Conservation (phyloP, 2,888 invertebrate genomes). For the Meliscaeva auricollis region DNA sequence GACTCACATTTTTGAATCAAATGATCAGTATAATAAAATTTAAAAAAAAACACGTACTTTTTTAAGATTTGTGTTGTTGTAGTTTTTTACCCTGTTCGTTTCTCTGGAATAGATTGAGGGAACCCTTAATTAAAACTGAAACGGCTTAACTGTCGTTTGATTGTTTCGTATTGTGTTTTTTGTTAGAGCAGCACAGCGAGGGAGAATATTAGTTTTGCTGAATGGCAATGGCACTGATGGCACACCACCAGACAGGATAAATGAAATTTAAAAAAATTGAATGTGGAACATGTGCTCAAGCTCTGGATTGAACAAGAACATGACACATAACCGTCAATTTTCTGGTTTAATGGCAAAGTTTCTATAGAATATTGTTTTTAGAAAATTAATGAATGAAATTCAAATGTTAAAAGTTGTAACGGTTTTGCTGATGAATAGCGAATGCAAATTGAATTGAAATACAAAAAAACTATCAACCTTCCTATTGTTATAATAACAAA, state of each 20-base stretch:
- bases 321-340: slow-evolving; percentile 60
- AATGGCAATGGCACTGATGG: slow-evolving; percentile 1
- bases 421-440: background rate
- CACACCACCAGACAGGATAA: slow-evolving; percentile 35
- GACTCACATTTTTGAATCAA: slow-evolving; percentile 27
- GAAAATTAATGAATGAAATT: background rate
- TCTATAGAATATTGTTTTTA: slow-evolving; percentile 14
- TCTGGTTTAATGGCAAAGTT: slow-evolving; percentile 16
- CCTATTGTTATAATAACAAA: no score
- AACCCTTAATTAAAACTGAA: slow-evolving; percentile 63
- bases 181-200: slow-evolving; percentile 32
- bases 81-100: background rate
- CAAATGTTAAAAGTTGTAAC: background rate
- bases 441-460: background rate
- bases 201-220: slow-evolving; percentile 41
- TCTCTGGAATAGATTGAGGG: slow-evolving; percentile 9
- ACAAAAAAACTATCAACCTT: no score
- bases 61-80: slow-evolving; percentile 7
- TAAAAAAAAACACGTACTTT: background rate
- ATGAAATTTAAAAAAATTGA: slow-evolving; percentile 44
- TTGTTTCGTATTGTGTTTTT: slow-evolving; percentile 25
- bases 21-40: background rate
- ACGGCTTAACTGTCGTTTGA: slow-evolving; percentile 42
- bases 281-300: slow-evolving; percentile 41
- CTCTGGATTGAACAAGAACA: slow-evolving; percentile 12